Evolutionary conservation across 2,113 vertebrate species (phyloP), one percentile per base, ranked within the genome.

Genomic region (Trachemys scripta): DNA sequence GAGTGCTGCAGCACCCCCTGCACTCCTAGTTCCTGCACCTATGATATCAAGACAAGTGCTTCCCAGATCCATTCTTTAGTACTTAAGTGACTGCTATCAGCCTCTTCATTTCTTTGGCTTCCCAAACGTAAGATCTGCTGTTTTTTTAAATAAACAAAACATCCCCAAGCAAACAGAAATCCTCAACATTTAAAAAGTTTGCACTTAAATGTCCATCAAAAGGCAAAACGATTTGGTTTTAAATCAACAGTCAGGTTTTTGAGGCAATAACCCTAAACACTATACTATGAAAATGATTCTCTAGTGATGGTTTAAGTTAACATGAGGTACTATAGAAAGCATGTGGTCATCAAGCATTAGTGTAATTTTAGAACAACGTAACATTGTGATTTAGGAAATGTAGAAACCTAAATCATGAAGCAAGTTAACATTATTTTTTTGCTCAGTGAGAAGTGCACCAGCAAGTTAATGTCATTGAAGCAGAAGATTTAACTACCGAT

Each of bases 401-500:
- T 62, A 27, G 80, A 31, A 90, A 86, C 91, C 25, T 95, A 93
- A 88, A 88, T 69, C 76, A 65, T 83, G 90, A 76, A 94, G 8
- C 8, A 65, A 90, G 80, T 97, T 78, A 96, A 85, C 95, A 83
- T 94, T 93, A 89, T 92, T 82, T 82, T 95, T 87, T 78, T 56
- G n/a, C 94, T 95, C 49, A 42, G 89, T 14, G 85, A 88, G 54
- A 88, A 93, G 53, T 91, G 38, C 83, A 29, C 75, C 90, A 93
- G 93, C 88, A 97, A 96, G 96, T 95, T 91, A 96, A 79, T 72
- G 92, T 31, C 84, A 29, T 93, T 76, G 92, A 94, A 96, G 97
- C 95, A 97, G 97, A 94, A 96, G 90, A 95, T 96, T 96, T 93
- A 96, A 89, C 78, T 93, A 92, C 17, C 76, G 80, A 31, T 95